These are phyloP conservation scores for Pithys albifrons DNA, from an alignment of 2,113 vertebrate species.

Conservation along the genomic window DNA sequence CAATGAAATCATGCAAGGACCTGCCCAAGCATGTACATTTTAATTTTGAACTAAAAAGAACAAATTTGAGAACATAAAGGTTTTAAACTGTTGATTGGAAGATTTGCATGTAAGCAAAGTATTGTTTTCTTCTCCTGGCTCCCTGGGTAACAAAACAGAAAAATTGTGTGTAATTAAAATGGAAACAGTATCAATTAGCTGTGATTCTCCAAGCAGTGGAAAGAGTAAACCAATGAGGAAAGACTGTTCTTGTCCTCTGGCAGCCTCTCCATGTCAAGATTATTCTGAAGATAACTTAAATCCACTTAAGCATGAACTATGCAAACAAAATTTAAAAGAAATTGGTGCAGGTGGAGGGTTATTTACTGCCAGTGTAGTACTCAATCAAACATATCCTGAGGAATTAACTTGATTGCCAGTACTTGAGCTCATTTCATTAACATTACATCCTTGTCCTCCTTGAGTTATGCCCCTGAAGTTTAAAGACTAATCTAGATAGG, in stretches of 20 bases:
- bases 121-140: conserved; percentile 81
- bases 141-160: conserved; percentile 80
- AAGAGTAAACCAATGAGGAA: conserved; percentile 73
- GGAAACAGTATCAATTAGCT: conserved; percentile 80
- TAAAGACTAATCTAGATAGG: neutral
- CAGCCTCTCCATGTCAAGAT: conserved; percentile 65
- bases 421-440: conserved; percentile 18
- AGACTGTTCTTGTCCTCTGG: conserved; percentile 64
- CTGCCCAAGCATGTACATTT: neutral
- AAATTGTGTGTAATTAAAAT: conserved; percentile 82
- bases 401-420: conserved; percentile 34
- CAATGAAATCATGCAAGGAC: neutral
- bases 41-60: conserved; percentile 57
- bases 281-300: conserved; percentile 64
- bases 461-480: neutral
- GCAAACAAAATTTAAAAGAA: conserved; percentile 52
- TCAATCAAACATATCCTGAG: conserved; percentile 19
- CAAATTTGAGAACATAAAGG: conserved; percentile 70
- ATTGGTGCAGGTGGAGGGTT: conserved; percentile 43
- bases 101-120: conserved; percentile 76
- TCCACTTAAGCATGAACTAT: conserved; percentile 45
- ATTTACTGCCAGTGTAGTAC: neutral
- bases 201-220: conserved; percentile 74
- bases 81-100: conserved; percentile 78
- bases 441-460: neutral